Conservation (phyloP, 1,140 invertebrate genomes). For the Calycopis cecrops region DNA sequence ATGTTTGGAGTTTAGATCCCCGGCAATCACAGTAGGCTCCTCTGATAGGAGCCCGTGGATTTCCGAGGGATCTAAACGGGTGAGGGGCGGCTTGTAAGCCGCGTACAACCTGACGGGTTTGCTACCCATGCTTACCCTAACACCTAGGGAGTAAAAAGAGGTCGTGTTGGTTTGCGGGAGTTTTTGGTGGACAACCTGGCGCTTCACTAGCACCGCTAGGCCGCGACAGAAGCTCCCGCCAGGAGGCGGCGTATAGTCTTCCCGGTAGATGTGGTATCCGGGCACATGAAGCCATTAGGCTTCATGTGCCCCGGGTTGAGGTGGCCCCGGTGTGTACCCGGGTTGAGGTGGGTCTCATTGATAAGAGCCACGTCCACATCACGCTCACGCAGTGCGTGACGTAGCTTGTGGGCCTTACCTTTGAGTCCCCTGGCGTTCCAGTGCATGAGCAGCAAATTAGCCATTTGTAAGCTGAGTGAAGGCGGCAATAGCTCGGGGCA, state of each 20-base stretch:
- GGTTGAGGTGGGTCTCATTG: too few species aligned
- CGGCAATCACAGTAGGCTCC: constrained; percentile 22
- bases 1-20: constrained; percentile 32
- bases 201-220: too few species aligned
- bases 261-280: constrained; percentile 16
- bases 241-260: too few species aligned
- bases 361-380: constrained; percentile 17
- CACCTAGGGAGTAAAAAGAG: constrained; percentile 19
- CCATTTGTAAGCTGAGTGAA: neutral
- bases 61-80: too few species aligned
- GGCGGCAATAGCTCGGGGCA: neutral
- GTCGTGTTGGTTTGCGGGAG: too few species aligned
- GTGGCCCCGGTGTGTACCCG: too few species aligned
- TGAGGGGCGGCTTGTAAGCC: too few species aligned
- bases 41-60: too few species aligned
- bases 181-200: too few species aligned
- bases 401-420: neutral
- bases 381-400: constrained; percentile 10
- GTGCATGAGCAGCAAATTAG: neutral
- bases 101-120: constrained; percentile 12
- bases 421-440: constrained; percentile 24
- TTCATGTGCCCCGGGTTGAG: constrained; percentile 9
- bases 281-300: constrained; percentile 7
- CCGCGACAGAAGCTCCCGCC: too few species aligned
- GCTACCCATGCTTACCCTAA: constrained; percentile 1